Base-by-base conservation (phyloP, 2,888 invertebrate genomes). In the Eugnorisma glareosa region DNA sequence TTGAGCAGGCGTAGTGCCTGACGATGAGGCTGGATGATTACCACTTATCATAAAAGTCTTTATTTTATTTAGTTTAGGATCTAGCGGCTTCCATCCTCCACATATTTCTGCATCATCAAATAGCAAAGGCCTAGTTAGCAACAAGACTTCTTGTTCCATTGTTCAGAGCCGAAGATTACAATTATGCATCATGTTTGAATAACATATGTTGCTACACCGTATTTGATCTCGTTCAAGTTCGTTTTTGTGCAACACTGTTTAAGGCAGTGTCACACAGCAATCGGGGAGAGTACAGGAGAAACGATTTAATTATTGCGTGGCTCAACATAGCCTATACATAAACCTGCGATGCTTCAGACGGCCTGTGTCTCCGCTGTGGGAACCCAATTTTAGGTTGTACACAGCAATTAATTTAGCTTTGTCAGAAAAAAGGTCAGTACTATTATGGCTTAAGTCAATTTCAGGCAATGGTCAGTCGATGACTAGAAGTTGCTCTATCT, bases 191-290 rank as follows among this genome's bases (percentile, higher is more conserved):
- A n/a, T 61, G 45, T 77, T 83, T 77, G 74, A 83, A 83, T 83
- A 74, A 83, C 83, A 83, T 77, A 83, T 83, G 83, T 83, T 70
- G 57, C 45, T 83, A 48, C 59, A 59, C 83, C 86, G n/a, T 83
- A 86, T 86, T 66, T 67, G 83, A 77, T 77, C 72, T 28, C 57
- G 68, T 74, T 83, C 83, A 83, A 83, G 83, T 73, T 64, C 70
- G 67, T 83, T 83, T 83, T 83, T 86, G 54, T 83, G 48, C 45
- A 68, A 81, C 35, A 1, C 4, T 35, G 24, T 10, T 74, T 24
- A 64, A 61, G 37, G 13, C 37, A 35, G 3, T 24, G 37, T 6
- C 28, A 45, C 15, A 81, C 3, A 54, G 28, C 15, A 45, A 61
- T 66, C n/a, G 28, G 13, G 0, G n/a, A 61, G 40, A 15, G 4